Base-by-base conservation (phyloP, 2,113 vertebrate species). In the Aepyceros melampus region DNA sequence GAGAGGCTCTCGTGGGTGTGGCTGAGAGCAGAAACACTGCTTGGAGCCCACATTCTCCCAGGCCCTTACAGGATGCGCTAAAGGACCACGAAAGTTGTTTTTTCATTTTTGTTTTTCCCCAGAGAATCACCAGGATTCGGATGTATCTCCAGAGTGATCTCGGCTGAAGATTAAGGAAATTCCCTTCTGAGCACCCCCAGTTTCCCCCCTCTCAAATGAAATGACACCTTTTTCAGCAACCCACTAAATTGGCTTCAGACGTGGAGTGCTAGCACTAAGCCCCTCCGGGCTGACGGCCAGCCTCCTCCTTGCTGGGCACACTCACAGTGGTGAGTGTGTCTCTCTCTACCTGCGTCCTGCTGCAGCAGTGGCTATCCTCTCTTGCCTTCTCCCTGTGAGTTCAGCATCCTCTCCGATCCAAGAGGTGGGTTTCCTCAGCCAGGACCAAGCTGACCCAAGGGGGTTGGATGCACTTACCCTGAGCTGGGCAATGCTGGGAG, bases 401-500 rank as follows among this genome's bases (percentile, higher is more conserved):
- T 84, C 10, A 11, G 10, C 14, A 56, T 16, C 88, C 33, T 81
- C 3, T 1, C 9, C 7, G 17, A 29, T 21, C 51, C 31, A 33
- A 31, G 5, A 29, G n/a, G 27, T 6, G 27, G 8, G 13, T 11
- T 47, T 23, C 56, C 45, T 33, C 6, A 2, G 13, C 43, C 2
- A 5, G 0, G 8, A 8, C 8, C 27, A 17, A 16, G 2, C n/a
- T 55, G 53, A 45, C 14, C 23, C 2, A 1, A 2, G 56, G 43
- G 8, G 3, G 17, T 5, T 3, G 14, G 16, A n/a, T 33, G 29
- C 25, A 2, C 19, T n/a, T 49, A 4, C 7, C 5, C 2, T 0
- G 10, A 45, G 17, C 43, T 56, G 60, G 43, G 45, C 55, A 40
- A 29, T 12, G 21, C 12, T 12, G 74, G 56, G 29, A 19, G 7